Evolutionary conservation across 1,140 invertebrate genomes (phyloP).

Genomic region (Drosophila pallidifrons): DNA sequence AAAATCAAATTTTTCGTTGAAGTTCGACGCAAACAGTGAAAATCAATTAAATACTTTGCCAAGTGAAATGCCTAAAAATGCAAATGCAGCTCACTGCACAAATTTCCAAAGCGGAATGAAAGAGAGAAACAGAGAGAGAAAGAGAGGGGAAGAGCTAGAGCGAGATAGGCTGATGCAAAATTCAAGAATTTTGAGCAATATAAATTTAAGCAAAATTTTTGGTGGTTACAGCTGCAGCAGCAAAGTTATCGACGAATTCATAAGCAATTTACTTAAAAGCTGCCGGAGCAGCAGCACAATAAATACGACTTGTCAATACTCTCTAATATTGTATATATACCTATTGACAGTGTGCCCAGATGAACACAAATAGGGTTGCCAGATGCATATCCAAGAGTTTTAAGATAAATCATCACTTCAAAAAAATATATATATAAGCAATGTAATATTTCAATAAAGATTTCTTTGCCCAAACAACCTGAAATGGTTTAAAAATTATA

Average conservation of each 20-base stretch:
- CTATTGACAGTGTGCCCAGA: too few relatives aligned
- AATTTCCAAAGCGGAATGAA: neutral
- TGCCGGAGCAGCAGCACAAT: neutral
- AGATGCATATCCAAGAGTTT: too few relatives aligned
- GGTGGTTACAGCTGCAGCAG: constrained; percentile 7
- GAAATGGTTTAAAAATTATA: too few relatives aligned
- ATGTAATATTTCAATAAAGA: too few relatives aligned
- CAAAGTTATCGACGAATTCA: constrained; percentile 18
- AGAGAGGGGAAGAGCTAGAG: neutral
- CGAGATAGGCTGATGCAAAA: constrained; percentile 4
- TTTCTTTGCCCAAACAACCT: too few relatives aligned
- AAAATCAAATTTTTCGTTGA: neutral
- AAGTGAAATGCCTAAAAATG: constrained; percentile 28
- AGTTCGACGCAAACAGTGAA: constrained; percentile 9
- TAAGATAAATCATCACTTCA: too few relatives aligned
- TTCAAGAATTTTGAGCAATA: constrained; percentile 21
- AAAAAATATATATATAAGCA: too few relatives aligned
- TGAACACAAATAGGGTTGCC: too few relatives aligned
- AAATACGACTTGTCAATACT: neutral
- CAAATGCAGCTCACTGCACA: constrained; percentile 36
- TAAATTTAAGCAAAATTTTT: constrained; percentile 22
- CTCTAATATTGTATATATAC: neutral
- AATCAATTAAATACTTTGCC: constrained; percentile 34
- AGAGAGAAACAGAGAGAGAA: neutral
- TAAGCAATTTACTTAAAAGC: constrained; percentile 39